These are phyloP conservation scores for Epinotia bilunana DNA, from an alignment of 2,888 invertebrate species.

Conservation along the genomic window DNA sequence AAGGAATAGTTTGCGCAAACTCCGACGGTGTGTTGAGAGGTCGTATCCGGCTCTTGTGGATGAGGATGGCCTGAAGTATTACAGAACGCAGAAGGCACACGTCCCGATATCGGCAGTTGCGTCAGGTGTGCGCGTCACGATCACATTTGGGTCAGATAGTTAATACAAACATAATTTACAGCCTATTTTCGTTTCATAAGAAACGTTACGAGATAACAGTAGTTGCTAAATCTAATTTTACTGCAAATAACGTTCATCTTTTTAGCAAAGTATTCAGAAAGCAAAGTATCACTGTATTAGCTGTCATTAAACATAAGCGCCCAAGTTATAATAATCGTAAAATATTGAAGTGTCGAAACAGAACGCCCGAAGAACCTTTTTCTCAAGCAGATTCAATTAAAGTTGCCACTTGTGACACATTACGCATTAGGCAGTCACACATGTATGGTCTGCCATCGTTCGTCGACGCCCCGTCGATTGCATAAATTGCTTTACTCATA, in stretches of 20 bases:
- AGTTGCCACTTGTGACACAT: slow-evolving; percentile 20
- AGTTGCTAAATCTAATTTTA: slow-evolving; percentile 9
- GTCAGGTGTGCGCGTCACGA: slow-evolving; percentile 74
- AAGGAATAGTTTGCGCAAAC: slow-evolving; percentile 24
- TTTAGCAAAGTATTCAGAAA: slow-evolving; percentile 5
- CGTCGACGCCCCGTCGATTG: slow-evolving; percentile 25
- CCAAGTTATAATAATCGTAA: neutral
- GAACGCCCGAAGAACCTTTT: slow-evolving; percentile 4
- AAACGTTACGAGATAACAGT: slow-evolving; percentile 27
- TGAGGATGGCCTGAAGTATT: slow-evolving; percentile 47
- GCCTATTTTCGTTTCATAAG: slow-evolving; percentile 71
- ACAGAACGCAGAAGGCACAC: slow-evolving; percentile 63
- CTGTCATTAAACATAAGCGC: neutral
- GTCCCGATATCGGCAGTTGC: slow-evolving; percentile 67
- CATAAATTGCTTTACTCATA: slow-evolving; percentile 34
- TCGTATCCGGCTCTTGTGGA: slow-evolving; percentile 49
- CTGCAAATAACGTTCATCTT: neutral
- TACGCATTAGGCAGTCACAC: slow-evolving; percentile 24
- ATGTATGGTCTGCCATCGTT: slow-evolving; percentile 3
- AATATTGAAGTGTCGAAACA: slow-evolving; percentile 20
- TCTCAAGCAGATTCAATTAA: slow-evolving; percentile 24
- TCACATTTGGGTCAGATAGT: slow-evolving; percentile 76
- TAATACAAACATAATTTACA: slow-evolving; percentile 73
- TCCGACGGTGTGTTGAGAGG: neutral
- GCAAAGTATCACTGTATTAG: too few relatives aligned